Evolutionary conservation across 2,888 invertebrate genomes (phyloP).

Genomic region (Blera fallax): DNA sequence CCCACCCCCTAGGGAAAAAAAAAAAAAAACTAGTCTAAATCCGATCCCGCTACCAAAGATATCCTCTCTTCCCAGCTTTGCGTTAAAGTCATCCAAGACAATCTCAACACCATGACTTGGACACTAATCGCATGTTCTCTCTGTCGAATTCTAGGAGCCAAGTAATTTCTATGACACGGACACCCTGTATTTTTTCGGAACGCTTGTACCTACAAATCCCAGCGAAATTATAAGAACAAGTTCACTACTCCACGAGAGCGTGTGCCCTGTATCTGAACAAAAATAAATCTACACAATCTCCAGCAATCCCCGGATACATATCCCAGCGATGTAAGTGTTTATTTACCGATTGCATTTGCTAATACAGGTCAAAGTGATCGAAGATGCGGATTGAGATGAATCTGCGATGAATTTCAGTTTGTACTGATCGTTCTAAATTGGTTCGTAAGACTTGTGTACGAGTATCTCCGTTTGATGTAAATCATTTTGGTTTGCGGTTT

Average conservation of each 20-base stretch:
- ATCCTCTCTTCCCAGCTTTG: too few species aligned
- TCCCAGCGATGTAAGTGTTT: background rate
- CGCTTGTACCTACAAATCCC: background rate
- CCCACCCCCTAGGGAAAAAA: too few species aligned
- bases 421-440: background rate
- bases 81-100: too few species aligned
- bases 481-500: background rate
- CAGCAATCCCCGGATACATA: background rate
- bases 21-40: too few species aligned
- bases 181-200: background rate
- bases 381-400: constrained; percentile 3
- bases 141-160: too few species aligned
- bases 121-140: too few species aligned
- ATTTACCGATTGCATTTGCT: background rate
- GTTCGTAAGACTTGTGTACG: background rate
- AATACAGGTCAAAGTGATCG: background rate
- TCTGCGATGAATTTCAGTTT: background rate
- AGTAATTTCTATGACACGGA: too few species aligned
- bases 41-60: too few species aligned
- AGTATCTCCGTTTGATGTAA: background rate
- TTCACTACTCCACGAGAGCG: background rate
- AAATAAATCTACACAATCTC: background rate
- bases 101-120: too few species aligned
- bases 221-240: background rate
- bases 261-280: background rate